These are phyloP conservation scores for Bergia sp. DNA, from an alignment of 92 coral and sea anemone genomes.

Conservation along the genomic window DNA sequence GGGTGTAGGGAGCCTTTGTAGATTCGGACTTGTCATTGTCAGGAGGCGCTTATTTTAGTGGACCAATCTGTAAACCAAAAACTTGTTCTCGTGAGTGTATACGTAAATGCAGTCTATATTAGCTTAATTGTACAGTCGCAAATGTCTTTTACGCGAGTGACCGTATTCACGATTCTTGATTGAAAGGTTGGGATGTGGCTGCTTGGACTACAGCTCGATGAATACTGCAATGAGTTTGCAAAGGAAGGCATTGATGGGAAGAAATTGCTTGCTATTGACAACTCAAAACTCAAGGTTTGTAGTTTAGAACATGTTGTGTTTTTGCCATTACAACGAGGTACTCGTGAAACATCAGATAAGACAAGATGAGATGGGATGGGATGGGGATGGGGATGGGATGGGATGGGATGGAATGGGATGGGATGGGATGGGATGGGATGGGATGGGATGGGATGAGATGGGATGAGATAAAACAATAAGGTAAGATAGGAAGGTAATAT, in stretches of 20 bases:
- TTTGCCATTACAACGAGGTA: not conserved
- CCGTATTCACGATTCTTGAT: not conserved
- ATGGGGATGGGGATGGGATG: too few relatives aligned
- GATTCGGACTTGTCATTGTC: not conserved
- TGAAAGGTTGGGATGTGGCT: conserved; percentile 90
- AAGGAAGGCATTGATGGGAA: conserved; percentile 89
- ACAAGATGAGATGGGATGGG: too few relatives aligned
- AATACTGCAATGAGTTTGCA: conserved; percentile 71
- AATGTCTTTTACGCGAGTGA: not conserved
- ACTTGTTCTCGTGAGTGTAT: too few relatives aligned
- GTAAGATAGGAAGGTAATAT: too few relatives aligned
- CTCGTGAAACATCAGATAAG: not conserved
- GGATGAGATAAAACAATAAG: too few relatives aligned
- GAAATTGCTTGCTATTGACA: conserved; percentile 79
- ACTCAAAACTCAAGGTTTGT: conserved; percentile 87
- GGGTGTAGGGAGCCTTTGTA: not conserved
- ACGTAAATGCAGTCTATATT: too few relatives aligned
- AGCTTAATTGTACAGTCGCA: too few relatives aligned
- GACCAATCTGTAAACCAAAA: too few relatives aligned
- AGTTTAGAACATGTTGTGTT: not conserved
- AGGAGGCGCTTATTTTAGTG: too few relatives aligned
- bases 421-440: too few relatives aligned
- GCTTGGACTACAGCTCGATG: conserved; percentile 79
- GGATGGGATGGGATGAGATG: too few relatives aligned
- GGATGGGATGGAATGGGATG: too few relatives aligned